A percentile compares a stretch with the other conserved stretches of the same genome.
phyloP scores from a whole-genome alignment of 2,888 invertebrate species.

The Cabera pusaria region DNA sequence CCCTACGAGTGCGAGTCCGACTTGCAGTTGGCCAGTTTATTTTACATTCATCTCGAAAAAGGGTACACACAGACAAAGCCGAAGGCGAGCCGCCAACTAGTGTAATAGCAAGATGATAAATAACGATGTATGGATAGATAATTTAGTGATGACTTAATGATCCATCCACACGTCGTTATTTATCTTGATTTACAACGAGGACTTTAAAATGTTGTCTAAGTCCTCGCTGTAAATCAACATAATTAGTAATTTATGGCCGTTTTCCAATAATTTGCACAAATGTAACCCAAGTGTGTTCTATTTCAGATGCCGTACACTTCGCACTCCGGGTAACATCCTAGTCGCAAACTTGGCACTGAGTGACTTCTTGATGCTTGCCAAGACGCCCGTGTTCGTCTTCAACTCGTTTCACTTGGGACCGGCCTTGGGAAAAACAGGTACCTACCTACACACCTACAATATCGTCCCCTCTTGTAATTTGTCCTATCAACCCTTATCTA shows the following conservation, averaged over 20 bases:
- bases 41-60: too few species aligned
- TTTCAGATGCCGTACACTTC: constrained; percentile 87
- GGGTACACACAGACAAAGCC: too few species aligned
- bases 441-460: constrained; percentile 29
- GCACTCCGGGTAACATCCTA: constrained; percentile 89
- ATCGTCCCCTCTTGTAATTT: background rate
- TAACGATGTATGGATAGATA: too few species aligned
- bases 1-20: too few species aligned
- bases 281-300: background rate
- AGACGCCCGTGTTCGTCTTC: constrained; percentile 89
- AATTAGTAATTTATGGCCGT: background rate
- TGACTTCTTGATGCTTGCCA: constrained; percentile 88
- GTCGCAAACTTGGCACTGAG: constrained; percentile 90
- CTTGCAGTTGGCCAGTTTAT: too few species aligned
- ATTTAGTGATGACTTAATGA: too few species aligned
- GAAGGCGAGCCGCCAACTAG: too few species aligned
- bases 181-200: too few species aligned
- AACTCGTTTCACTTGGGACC: constrained; percentile 89
- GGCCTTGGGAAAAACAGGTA: constrained; percentile 88
- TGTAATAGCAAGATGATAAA: too few species aligned
- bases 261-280: background rate
- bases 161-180: too few species aligned
- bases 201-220: too few species aligned
- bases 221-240: too few species aligned
- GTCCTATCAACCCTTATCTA: constrained; percentile 1